Conservation (phyloP, 2,888 invertebrate genomes). For the Drosophila robusta region DNA sequence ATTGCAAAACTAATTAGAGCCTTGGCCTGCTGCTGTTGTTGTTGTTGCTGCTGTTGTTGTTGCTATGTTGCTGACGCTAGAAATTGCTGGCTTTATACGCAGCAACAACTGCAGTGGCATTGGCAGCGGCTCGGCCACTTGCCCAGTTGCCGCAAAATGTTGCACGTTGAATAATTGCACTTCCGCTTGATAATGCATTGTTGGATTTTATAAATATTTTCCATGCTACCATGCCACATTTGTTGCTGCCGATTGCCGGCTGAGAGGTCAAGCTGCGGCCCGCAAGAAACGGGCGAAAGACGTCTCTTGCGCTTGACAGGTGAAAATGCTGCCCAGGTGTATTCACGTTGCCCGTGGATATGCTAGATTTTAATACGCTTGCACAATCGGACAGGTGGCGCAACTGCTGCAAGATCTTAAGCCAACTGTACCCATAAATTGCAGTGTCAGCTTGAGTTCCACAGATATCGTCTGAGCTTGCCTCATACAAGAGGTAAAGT, state of each 20-base stretch:
- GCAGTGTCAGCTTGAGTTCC: conserved; percentile 5
- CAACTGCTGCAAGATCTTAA: background rate
- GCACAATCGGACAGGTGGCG: background rate
- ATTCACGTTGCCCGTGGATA: conserved; percentile 29
- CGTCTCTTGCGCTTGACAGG: conserved; percentile 51
- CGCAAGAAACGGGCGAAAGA: conserved; percentile 8
- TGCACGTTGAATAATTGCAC: conserved; percentile 81
- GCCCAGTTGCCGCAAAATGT: conserved; percentile 74
- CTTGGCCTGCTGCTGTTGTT: conserved; percentile 62
- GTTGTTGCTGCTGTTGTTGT: conserved; percentile 23
- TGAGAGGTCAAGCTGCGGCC: conserved; percentile 36
- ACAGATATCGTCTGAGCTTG: too few relatives aligned
- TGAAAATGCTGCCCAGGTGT: conserved; percentile 57
- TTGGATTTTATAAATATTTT: conserved; percentile 81
- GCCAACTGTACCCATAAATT: background rate
- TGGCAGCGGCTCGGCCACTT: conserved; percentile 27
- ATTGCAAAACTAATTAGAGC: conserved; percentile 81
- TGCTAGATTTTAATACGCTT: conserved; percentile 11
- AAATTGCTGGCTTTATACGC: conserved; percentile 78
- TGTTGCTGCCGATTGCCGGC: conserved; percentile 27
- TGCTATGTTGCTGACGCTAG: conserved; percentile 57
- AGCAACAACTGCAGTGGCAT: conserved; percentile 28
- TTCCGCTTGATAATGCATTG: conserved; percentile 80
- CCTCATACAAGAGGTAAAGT: too few relatives aligned
- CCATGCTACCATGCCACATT: conserved; percentile 55